phyloP scores from a whole-genome alignment of 2,888 invertebrate species.

The Cerastoderma edule region DNA sequence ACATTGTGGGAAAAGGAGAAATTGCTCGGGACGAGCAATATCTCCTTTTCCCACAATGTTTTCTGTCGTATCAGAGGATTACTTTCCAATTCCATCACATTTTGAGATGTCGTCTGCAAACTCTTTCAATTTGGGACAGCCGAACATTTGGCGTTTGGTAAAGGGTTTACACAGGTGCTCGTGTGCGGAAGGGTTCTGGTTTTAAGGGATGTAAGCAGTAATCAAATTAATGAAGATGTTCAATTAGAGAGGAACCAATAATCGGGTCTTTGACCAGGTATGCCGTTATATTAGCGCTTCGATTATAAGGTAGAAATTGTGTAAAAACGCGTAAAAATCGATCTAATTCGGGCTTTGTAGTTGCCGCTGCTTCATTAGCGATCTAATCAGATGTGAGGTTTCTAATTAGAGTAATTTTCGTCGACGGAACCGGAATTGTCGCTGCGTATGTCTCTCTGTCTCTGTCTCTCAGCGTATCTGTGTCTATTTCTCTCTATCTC shows the following conservation, averaged over 20 bases:
- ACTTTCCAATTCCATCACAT: too few relatives aligned
- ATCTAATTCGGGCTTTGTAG: slow-evolving; percentile 50
- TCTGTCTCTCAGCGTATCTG: background rate
- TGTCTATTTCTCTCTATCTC: too few relatives aligned
- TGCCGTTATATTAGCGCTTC: slow-evolving; percentile 31
- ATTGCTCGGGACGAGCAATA: too few relatives aligned
- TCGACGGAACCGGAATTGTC: slow-evolving; percentile 10
- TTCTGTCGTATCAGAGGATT: too few relatives aligned
- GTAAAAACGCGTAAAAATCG: slow-evolving; percentile 52
- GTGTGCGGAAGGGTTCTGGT: slow-evolving; percentile 9
- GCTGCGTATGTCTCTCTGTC: background rate
- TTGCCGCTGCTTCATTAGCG: slow-evolving; percentile 46
- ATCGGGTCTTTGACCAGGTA: slow-evolving; percentile 37
- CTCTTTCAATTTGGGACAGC: too few relatives aligned
- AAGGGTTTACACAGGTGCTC: too few relatives aligned
- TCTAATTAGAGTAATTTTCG: slow-evolving; percentile 26
- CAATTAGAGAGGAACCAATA: slow-evolving; percentile 3
- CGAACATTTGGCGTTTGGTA: too few relatives aligned
- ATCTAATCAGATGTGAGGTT: slow-evolving; percentile 47
- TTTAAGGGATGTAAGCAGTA: slow-evolving; percentile 20
- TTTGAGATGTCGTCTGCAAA: background rate
- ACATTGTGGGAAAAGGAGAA: too few relatives aligned
- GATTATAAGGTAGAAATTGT: slow-evolving; percentile 36
- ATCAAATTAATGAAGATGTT: slow-evolving; percentile 33
- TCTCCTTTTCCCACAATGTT: too few relatives aligned